Percentiles rank a stretch among this genome's conserved stretches.
Conservation (phyloP, 2,797 vertebrate species). For the Phaenicophaeus curvirostris region DNA sequence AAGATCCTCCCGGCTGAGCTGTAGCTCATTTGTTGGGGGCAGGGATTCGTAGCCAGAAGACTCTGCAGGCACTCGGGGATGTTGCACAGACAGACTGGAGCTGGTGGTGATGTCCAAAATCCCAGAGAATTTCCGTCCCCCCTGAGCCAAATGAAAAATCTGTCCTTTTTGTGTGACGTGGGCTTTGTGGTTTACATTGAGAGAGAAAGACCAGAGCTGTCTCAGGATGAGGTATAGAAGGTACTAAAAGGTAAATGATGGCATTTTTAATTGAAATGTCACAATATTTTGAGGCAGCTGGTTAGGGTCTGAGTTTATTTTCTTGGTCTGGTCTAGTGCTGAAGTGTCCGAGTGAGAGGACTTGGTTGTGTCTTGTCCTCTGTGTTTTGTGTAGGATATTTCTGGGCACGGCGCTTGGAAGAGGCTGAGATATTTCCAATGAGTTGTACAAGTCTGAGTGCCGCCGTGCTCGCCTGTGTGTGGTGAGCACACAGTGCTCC, state of each 20-base stretch:
- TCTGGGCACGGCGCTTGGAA: background rate
- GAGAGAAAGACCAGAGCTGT: background rate
- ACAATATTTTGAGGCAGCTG: background rate
- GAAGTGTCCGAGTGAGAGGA: background rate
- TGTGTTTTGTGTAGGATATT: background rate
- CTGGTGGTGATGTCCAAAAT: background rate
- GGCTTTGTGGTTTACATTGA: background rate
- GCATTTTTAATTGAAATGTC: background rate
- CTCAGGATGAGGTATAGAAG: background rate
- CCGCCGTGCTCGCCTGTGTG: accelerated
- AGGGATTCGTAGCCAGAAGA: background rate
- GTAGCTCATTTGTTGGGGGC: background rate
- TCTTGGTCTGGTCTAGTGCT: background rate
- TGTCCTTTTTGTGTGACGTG: accelerated
- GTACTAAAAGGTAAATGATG: background rate
- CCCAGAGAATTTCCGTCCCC: background rate
- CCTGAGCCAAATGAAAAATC: background rate
- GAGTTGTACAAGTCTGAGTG: background rate
- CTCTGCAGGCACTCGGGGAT: accelerated
- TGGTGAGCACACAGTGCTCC: background rate
- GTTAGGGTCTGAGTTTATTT: background rate
- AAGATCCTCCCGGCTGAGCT: background rate
- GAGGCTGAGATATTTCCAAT: background rate
- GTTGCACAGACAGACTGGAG: background rate
- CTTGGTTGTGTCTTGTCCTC: background rate